Percentiles rank a stretch among this genome's conserved stretches.
Evolutionary conservation across 2,113 vertebrate species (phyloP).

Genomic region (Lonchura striata): DNA sequence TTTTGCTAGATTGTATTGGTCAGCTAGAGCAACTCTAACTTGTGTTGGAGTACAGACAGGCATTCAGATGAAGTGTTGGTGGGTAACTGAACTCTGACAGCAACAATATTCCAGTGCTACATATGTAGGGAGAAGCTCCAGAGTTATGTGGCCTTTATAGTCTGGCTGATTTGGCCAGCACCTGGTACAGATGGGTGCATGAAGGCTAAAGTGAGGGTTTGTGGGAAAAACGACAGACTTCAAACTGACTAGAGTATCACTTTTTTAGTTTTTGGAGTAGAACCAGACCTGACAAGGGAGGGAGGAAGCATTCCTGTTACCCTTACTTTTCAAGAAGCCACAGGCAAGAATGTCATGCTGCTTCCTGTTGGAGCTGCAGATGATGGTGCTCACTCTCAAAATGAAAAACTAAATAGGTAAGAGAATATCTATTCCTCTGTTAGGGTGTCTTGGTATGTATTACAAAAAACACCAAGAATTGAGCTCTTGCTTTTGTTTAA

Average conservation of each 20-base stretch:
- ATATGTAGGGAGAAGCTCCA: neutral
- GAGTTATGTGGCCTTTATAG: neutral
- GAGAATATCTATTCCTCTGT: neutral
- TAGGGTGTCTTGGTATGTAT: accelerated
- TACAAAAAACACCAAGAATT: neutral
- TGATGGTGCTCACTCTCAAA: slow-evolving; percentile 96
- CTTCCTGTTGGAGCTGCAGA: slow-evolving; percentile 92
- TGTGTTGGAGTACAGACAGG: neutral
- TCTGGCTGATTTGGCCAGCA: neutral
- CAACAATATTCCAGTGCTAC: neutral
- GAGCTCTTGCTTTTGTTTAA: neutral
- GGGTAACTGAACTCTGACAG: neutral
- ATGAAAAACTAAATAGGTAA: slow-evolving; percentile 96
- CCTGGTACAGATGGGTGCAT: neutral
- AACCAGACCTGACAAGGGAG: slow-evolving; percentile 94
- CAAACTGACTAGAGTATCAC: neutral
- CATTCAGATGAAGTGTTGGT: neutral
- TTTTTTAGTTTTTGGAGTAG: slow-evolving; percentile 88
- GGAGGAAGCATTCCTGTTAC: slow-evolving; percentile 96
- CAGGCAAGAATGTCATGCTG: slow-evolving; percentile 94
- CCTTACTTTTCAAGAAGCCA: slow-evolving; percentile 95
- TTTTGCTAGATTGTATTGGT: neutral
- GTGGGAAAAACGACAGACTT: neutral
- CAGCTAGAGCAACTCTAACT: neutral
- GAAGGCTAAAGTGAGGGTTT: neutral